Evolutionary conservation across 2,888 invertebrate genomes (phyloP).

Genomic region (Scotopteryx bipunctaria): DNA sequence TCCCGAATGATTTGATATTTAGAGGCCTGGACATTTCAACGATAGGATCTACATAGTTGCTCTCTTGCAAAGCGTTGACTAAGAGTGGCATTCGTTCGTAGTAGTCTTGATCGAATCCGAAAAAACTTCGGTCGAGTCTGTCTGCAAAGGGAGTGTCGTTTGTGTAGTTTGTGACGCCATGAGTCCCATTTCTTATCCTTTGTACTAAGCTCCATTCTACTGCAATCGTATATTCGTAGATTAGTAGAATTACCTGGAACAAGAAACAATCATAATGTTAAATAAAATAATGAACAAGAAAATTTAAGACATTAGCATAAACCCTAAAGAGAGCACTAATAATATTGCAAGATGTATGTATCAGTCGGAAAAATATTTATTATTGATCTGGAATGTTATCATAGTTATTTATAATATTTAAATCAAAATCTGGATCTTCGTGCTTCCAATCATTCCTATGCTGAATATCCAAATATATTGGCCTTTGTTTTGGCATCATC

Average conservation of each 20-base stretch:
- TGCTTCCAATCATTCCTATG: slow-evolving; percentile 53
- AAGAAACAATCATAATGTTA: not conserved
- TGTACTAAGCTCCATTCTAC: slow-evolving; percentile 76
- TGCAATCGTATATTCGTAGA: slow-evolving; percentile 78
- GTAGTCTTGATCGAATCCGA: slow-evolving; percentile 76
- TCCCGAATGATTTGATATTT: slow-evolving; percentile 29
- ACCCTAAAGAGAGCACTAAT: too few species aligned
- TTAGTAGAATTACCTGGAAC: slow-evolving; percentile 79
- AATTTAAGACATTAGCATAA: too few species aligned
- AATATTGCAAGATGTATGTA: too few species aligned
- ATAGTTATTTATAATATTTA: slow-evolving; percentile 20
- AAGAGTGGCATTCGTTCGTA: slow-evolving; percentile 76
- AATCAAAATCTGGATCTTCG: slow-evolving; percentile 53
- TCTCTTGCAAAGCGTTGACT: slow-evolving; percentile 76
- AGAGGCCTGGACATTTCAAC: slow-evolving; percentile 48
- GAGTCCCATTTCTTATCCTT: slow-evolving; percentile 51
- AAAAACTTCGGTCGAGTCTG: slow-evolving; percentile 67
- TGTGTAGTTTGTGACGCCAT: slow-evolving; percentile 39
- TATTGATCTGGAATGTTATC: slow-evolving; percentile 2
- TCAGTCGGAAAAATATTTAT: not conserved
- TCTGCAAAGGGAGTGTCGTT: slow-evolving; percentile 66
- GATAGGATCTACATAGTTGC: slow-evolving; percentile 59
- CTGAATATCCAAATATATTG: slow-evolving; percentile 58
- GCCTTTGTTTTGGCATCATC: slow-evolving; percentile 51
- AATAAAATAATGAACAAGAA: not conserved